These are phyloP conservation scores for Anastrepha ludens DNA, from an alignment of 1,140 invertebrate species.

Conservation along the genomic window DNA sequence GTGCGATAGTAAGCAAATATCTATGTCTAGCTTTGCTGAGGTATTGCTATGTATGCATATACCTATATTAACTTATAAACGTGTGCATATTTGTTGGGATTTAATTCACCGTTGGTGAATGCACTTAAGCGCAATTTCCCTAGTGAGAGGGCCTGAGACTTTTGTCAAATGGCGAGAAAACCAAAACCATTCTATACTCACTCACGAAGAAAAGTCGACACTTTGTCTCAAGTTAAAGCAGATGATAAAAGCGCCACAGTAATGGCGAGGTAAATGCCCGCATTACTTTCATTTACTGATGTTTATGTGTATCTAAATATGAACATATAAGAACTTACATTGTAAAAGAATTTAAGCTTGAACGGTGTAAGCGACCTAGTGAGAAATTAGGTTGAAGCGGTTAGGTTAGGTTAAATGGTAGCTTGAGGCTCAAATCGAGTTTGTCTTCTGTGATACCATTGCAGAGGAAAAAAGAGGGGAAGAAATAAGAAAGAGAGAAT, in stretches of 20 bases:
- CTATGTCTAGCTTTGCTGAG: no score
- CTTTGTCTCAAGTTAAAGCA: background rate
- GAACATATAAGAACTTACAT: no score
- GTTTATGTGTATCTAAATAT: no score
- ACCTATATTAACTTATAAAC: background rate
- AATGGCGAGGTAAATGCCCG: background rate
- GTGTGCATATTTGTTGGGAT: background rate
- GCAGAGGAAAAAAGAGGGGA: no score
- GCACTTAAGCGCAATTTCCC: slow-evolving; percentile 28
- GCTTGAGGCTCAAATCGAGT: no score
- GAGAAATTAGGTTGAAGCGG: no score
- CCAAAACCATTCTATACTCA: background rate
- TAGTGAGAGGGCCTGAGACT: background rate
- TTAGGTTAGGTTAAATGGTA: no score
- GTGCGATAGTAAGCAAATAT: background rate
- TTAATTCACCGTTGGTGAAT: background rate
- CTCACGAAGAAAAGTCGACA: background rate
- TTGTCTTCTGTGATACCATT: no score
- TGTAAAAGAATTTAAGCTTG: no score
- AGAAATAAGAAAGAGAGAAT: no score
- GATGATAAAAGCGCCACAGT: background rate
- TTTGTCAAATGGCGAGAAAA: background rate
- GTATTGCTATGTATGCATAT: no score
- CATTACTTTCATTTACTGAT: background rate
- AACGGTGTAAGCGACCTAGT: no score